Evolutionary conservation across 2,888 invertebrate species (phyloP).

Genomic region (Melanostoma scalare): DNA sequence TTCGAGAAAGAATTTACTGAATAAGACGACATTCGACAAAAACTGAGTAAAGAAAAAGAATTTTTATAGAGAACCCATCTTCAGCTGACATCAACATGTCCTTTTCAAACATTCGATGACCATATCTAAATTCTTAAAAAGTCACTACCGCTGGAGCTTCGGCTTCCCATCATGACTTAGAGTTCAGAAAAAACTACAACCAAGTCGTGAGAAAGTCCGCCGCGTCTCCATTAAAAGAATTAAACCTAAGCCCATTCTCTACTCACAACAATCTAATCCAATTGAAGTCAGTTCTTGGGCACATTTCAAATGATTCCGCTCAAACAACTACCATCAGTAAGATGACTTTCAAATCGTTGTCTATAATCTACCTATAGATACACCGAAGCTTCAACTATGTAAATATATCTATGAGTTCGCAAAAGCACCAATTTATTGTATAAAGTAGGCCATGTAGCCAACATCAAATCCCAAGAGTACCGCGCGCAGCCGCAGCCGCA

Average conservation of each 20-base stretch:
- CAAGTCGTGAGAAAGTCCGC: conserved; percentile 62
- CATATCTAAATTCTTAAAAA: conserved; percentile 13
- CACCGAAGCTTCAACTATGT: conserved; percentile 39
- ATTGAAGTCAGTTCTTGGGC: conserved; percentile 18
- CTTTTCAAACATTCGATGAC: neutral
- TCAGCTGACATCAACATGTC: neutral
- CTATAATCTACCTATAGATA: neutral
- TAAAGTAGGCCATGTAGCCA: conserved; percentile 62
- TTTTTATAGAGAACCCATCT: too few species aligned
- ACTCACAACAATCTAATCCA: conserved; percentile 44
- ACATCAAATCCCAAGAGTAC: conserved; percentile 48
- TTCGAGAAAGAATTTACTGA: too few species aligned
- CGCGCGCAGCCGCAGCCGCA: conserved; percentile 6
- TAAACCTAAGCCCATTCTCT: neutral
- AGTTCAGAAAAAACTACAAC: conserved; percentile 19
- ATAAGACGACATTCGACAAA: too few species aligned
- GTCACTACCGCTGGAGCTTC: neutral
- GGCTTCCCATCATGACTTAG: conserved; percentile 22
- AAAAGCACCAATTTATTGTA: conserved; percentile 55
- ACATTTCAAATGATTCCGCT: conserved; percentile 44
- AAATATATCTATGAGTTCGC: conserved; percentile 48
- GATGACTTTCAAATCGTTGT: conserved; percentile 62
- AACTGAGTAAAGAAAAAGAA: too few species aligned
- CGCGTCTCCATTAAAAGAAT: conserved; percentile 16
- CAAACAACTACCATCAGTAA: conserved; percentile 12